These are phyloP conservation scores for Bibio marci DNA, from an alignment of 2,888 invertebrate species.

Conservation along the genomic window DNA sequence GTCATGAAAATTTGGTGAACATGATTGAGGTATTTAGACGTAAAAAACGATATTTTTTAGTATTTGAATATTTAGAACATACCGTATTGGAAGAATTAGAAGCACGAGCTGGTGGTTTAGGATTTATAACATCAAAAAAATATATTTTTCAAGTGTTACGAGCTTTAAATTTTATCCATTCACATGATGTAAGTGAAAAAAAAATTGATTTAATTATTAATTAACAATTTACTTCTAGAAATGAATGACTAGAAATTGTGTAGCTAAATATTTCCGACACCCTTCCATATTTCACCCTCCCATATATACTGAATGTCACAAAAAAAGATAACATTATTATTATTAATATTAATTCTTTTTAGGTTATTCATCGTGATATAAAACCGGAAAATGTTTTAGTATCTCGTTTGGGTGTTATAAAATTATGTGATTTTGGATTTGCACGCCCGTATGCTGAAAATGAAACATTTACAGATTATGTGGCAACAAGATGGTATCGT, in stretches of 20 bases:
- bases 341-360: too few species aligned
- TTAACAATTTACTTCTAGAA: too few species aligned
- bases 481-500: slow-evolving; percentile 73
- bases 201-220: too few species aligned
- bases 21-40: slow-evolving; percentile 78
- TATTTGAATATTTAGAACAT: slow-evolving; percentile 76
- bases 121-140: slow-evolving; percentile 52
- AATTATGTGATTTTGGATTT: slow-evolving; percentile 84
- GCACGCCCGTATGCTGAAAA: slow-evolving; percentile 56
- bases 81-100: slow-evolving; percentile 74
- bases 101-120: slow-evolving; percentile 49
- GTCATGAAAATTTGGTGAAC: slow-evolving; percentile 75
- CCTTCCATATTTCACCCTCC: too few species aligned
- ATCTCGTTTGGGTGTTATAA: slow-evolving; percentile 61
- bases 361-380: slow-evolving; percentile 77
- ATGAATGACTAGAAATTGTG: too few species aligned
- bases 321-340: too few species aligned
- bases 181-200: slow-evolving; percentile 49
- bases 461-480: slow-evolving; percentile 76
- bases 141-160: slow-evolving; percentile 69
- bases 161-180: slow-evolving; percentile 66
- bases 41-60: slow-evolving; percentile 67
- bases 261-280: too few species aligned
- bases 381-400: slow-evolving; percentile 83
- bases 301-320: too few species aligned